phyloP scores from a whole-genome alignment of 2,888 invertebrate genomes.

The Xanthostigma xanthostigma region DNA sequence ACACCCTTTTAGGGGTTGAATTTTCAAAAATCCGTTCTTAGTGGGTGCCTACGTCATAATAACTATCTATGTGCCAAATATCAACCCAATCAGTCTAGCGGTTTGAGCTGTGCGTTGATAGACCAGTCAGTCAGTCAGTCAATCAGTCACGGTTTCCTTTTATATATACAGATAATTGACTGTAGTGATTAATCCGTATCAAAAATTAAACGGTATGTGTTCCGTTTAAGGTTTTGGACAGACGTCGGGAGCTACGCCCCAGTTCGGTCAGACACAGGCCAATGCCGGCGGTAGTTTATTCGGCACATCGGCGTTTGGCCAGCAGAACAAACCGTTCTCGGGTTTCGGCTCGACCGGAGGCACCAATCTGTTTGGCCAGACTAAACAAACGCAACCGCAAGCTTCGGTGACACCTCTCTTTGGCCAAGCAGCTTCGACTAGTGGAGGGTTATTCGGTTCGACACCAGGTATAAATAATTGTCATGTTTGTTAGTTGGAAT shows the following conservation, averaged over 20 bases:
- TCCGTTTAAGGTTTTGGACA: not conserved
- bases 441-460: constrained; percentile 20
- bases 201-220: not conserved
- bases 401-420: constrained; percentile 41
- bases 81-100: too few species aligned
- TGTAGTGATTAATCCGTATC: not conserved
- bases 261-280: constrained; percentile 39
- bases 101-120: too few species aligned
- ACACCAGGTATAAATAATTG: constrained; percentile 12
- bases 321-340: constrained; percentile 38
- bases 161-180: too few species aligned
- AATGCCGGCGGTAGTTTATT: constrained; percentile 42
- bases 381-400: constrained; percentile 26
- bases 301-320: constrained; percentile 40
- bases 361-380: constrained; percentile 35
- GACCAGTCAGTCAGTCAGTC: too few species aligned
- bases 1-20: too few species aligned
- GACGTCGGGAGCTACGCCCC: constrained; percentile 15
- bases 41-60: too few species aligned
- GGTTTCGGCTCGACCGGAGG: constrained; percentile 32
- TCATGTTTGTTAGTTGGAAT: not conserved
- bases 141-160: too few species aligned
- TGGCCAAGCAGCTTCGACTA: constrained; percentile 40
- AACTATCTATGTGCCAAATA: too few species aligned
- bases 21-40: too few species aligned